These are phyloP conservation scores for Alca torda DNA, from an alignment of 2,797 vertebrate species.

Conservation along the genomic window DNA sequence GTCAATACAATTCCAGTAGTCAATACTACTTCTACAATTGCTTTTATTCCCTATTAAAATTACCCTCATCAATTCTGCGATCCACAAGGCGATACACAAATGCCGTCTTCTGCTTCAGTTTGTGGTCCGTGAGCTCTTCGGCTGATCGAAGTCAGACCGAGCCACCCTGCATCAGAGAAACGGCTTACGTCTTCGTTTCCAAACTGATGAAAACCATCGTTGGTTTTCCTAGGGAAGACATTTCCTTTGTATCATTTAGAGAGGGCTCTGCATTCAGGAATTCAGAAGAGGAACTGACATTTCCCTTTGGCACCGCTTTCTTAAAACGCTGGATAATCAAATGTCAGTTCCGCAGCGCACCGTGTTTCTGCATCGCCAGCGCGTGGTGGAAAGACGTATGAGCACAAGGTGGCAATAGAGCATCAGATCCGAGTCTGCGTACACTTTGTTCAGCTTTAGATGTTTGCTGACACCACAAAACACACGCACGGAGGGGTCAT, in stretches of 20 bases:
- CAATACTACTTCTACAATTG: not conserved
- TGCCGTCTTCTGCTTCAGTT: not conserved
- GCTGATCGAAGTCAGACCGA: not conserved
- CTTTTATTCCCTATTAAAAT: not conserved
- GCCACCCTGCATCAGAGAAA: not conserved
- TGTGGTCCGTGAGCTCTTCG: not conserved
- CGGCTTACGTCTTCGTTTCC: accelerated
- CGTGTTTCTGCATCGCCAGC: accelerated
- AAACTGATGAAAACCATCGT: accelerated
- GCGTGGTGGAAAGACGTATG: not conserved
- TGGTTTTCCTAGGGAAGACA: not conserved
- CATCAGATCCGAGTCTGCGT: accelerated
- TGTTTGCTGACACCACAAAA: not conserved
- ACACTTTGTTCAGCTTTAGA: accelerated
- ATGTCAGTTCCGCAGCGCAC: not conserved
- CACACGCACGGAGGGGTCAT: accelerated
- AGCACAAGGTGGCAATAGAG: slow-evolving; percentile 40
- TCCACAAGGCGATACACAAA: not conserved
- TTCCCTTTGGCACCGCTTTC: not conserved
- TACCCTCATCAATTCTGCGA: not conserved
- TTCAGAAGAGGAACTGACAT: not conserved
- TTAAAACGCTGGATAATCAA: not conserved
- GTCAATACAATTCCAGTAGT: not conserved
- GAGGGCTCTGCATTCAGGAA: not conserved
- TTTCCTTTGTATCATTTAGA: not conserved